Evolutionary conservation across 53 echinoderm and acorn worm genomes (phyloP), one percentile per base, ranked within the genome.

Genomic region (Mesocentrotus franciscanus): DNA sequence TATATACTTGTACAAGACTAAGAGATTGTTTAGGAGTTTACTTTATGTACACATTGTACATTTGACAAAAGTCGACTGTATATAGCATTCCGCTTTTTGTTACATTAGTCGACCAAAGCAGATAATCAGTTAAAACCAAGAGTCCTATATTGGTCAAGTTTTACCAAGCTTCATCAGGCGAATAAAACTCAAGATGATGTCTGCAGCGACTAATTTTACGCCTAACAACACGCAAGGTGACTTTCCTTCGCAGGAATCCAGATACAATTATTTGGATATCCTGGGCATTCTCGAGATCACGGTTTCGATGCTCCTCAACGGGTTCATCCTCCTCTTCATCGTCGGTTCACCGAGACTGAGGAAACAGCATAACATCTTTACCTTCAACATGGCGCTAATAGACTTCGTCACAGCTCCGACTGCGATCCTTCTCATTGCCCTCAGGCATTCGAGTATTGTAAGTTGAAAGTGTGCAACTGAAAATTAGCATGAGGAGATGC

Each of bases 311-410:
- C 58, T 12, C 9, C 56, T 87, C 5, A 87, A 87, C 56, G 87
- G 57, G 0, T 26, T 26, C 87, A 87, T 87, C 58, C 56, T 87
- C 27, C 13, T 87, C 11, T 57, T 87, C 58, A 11, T 87, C 11
- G 58, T 87, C 0, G 57, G n/a, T 29, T 87, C 87, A 27, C 58
- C 87, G 14, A 87, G 87, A 87, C 13, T 87, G 27, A 27, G 87
- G 27, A 87, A 56, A 29, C 87, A 87, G 58, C 87, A 87, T 57
- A 87, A 87, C 58, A 57, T 87, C 27, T 87, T 87, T 58, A 87
- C 87, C 13, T 87, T 56, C 56, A 87, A 87, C 81, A 81, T 81
- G 81, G 81, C 81, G 36, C 81, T 81, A 7, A 81, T 81, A 29
- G 81, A 81, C 29, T 12, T 81, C 3, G 33, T 17, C 18, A 81